phyloP scores from a whole-genome alignment of 2,113 vertebrate genomes.

The Brachionichthys hirsutus region DNA sequence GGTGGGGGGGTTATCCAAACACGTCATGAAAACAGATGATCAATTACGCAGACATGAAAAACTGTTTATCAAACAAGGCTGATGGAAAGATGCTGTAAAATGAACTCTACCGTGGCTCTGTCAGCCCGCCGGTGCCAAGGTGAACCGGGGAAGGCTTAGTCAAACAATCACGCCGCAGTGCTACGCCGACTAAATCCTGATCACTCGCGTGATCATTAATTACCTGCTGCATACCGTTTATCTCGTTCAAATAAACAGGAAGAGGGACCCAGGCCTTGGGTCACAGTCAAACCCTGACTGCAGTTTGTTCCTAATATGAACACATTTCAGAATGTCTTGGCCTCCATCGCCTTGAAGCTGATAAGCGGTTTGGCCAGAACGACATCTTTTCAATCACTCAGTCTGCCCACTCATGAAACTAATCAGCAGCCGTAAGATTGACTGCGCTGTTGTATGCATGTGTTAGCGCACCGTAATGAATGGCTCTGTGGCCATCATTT shows the following conservation, averaged over 20 bases:
- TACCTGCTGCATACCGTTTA: slow-evolving; percentile 58
- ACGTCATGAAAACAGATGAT: slow-evolving; percentile 33
- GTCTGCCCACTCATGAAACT: slow-evolving; percentile 5
- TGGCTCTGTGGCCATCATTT: slow-evolving; percentile 31
- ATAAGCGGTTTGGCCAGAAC: slow-evolving; percentile 1
- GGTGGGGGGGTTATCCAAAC: slow-evolving; percentile 41
- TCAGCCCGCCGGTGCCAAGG: slow-evolving; percentile 56
- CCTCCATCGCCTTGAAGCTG: slow-evolving; percentile 5
- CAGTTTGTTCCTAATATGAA: slow-evolving; percentile 13
- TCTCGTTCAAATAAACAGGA: slow-evolving; percentile 78
- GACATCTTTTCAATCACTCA: slow-evolving; percentile 14
- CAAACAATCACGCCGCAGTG: slow-evolving; percentile 63
- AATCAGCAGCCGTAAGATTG: slow-evolving; percentile 22
- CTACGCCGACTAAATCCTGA: slow-evolving; percentile 50
- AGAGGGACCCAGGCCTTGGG: slow-evolving; percentile 28
- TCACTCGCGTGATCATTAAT: slow-evolving; percentile 71
- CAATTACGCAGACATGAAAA: slow-evolving; percentile 35
- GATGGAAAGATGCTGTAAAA: slow-evolving; percentile 14
- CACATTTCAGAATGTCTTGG: background rate
- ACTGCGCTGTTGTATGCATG: slow-evolving; percentile 23
- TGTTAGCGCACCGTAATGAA: slow-evolving; percentile 30
- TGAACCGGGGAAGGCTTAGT: slow-evolving; percentile 57
- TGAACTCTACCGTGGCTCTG: slow-evolving; percentile 38
- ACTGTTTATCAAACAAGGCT: slow-evolving; percentile 54
- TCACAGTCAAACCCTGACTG: slow-evolving; percentile 23